phyloP scores from a whole-genome alignment of 2,113 vertebrate species.

The Variabilichromis moorii region DNA sequence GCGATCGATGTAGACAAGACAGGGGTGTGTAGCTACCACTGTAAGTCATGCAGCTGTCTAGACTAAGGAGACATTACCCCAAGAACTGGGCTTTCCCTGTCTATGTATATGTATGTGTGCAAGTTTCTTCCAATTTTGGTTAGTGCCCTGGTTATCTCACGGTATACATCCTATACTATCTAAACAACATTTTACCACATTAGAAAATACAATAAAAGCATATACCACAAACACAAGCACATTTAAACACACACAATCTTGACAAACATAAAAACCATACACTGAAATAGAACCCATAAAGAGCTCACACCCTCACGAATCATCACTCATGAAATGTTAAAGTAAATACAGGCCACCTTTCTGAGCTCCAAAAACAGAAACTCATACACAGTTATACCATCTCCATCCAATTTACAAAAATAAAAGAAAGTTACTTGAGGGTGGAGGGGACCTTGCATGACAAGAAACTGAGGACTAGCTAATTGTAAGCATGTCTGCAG shows the following conservation, averaged over 20 bases:
- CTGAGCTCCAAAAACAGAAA: background rate
- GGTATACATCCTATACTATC: background rate
- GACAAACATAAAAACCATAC: background rate
- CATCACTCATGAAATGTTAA: constrained; percentile 4
- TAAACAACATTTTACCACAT: background rate
- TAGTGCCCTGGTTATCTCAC: background rate
- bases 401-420: background rate
- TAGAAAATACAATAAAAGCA: background rate
- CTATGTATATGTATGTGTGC: background rate
- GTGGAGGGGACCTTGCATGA: background rate
- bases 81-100: background rate
- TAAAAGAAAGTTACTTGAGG: background rate
- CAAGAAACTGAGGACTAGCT: background rate
- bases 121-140: background rate
- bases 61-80: background rate
- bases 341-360: constrained; percentile 3
- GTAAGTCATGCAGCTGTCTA: constrained; percentile 36
- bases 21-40: constrained; percentile 10
- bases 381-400: background rate
- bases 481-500: background rate
- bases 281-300: background rate
- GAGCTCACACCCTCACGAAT: background rate
- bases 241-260: background rate
- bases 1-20: constrained; percentile 1
- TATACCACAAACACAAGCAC: background rate